Evolutionary conservation across 2,888 invertebrate genomes (phyloP), one percentile per base, ranked within the genome.

Genomic region (Philereme vetulata): DNA sequence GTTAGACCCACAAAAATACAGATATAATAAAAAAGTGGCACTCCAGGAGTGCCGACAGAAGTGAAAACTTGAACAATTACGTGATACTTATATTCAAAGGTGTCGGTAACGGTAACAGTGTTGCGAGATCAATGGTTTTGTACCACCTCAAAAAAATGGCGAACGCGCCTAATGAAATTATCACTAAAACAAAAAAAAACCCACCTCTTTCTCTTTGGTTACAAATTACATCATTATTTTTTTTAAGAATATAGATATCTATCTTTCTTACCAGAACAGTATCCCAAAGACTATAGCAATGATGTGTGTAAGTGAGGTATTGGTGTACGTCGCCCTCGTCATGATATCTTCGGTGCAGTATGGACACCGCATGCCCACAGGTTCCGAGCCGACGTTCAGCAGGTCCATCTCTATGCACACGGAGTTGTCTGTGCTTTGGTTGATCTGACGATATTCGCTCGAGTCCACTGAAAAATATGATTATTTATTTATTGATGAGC

Each of bases 311-410:
- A 76, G 53, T 3, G 69, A 77, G 4, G 85, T 80, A 54, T 81
- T 88, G 56, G 64, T 84, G 58, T 91, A 91, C 0, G 76, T 67
- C 2, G 88, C 91, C 50, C 66, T 78, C 3, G 91, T 90, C 91
- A 91, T 91, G 49, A 90, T 76, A 58, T 92, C 91, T 60, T 91
- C 91, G 5, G 82, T 82, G 65, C 92, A 92, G 66, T 84, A 72
- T 0, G 90, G 88, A 62, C 92, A 92, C 4, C 86, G 81, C 81
- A 91, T 86, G 9, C 91, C 91, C 33, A 91, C 86, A 0, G 92
- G 91, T 69, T 91, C 91, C 4, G 91, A 90, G 0, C 92, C 92
- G 0, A 91, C 91, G 44, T 85, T 85, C 42, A 91, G 68, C 4
- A 92, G 69, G 54, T 92, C 92, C 86, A 91, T 84, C 72, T 92